Percentiles rank a stretch among this genome's conserved stretches.
These are phyloP conservation scores for Onychomys arenicola DNA, from an alignment of 2,797 vertebrate species.

Conservation along the genomic window DNA sequence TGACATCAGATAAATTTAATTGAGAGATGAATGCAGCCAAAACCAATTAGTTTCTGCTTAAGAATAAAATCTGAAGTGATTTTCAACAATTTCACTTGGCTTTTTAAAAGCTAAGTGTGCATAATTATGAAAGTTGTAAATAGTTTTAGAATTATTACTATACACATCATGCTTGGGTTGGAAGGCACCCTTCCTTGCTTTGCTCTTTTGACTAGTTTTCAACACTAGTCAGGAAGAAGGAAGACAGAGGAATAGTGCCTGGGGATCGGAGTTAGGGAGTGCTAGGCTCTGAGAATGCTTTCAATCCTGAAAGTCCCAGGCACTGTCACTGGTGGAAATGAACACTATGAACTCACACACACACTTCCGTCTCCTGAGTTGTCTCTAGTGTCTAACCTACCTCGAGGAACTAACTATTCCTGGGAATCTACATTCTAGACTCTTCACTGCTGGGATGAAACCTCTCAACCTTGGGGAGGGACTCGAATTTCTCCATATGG, in stretches of 20 bases:
- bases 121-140: constrained; percentile 36
- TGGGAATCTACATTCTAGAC: neutral
- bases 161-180: neutral
- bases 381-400: neutral
- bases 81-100: constrained; percentile 39
- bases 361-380: neutral
- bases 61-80: constrained; percentile 51
- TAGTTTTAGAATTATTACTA: constrained; percentile 23
- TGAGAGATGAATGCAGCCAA: neutral
- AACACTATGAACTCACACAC: neutral
- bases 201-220: neutral
- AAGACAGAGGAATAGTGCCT: neutral
- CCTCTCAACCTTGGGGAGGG: neutral
- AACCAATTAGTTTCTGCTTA: constrained; percentile 31
- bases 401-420: neutral
- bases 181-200: neutral
- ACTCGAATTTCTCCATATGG: neutral
- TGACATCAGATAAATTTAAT: constrained; percentile 36
- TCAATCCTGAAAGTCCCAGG: neutral
- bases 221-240: neutral
- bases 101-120: constrained; percentile 45
- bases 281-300: neutral
- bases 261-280: neutral
- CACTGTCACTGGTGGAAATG: neutral
- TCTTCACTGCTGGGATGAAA: neutral